Base-by-base conservation (phyloP, 2,113 vertebrate species). In the Lasiurus cinereus region DNA sequence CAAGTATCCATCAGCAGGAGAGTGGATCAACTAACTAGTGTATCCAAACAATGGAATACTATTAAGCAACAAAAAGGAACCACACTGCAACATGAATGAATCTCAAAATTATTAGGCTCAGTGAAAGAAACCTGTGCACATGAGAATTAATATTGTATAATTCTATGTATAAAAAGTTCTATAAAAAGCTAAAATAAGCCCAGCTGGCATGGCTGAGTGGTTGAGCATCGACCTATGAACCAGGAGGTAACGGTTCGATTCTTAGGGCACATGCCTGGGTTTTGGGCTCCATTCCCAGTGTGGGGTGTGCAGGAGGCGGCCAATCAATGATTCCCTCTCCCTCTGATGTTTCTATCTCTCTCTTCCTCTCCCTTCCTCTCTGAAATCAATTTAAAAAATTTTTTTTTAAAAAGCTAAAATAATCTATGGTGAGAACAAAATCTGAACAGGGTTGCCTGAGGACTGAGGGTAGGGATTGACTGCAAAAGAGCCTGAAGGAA, bases 401-500 rank as follows among this genome's bases (percentile, higher is more conserved):
- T 1, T 19, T 54, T 54, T 54, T 19, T 3, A 48, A 82, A 19
- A 83, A 82, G 36, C n/a, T 76, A 76, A 74, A 74, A n/a, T 87
- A 72, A 87, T 36, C 33, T 59, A 11, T n/a, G 10, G 31, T 91
- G 48, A 83, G 69, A 87, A 87, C 31, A 74, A 91, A 91, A 56
- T 67, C 48, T 48, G 29, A 80, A 46, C 31, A 74, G 29, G 24
- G 29, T 79, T 93, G 22, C 14, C 43, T 74, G 36, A 86, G 43
- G 82, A 43, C 48, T 74, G 87, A 79, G 43, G 11, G 18, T 46
- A 6, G 18, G 6, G 43, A 54, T 27, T 70, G 85, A 66, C 36
- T 56, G 27, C 24, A 24, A 79, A 78, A 43, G 24, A 6, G 19
- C 64, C 46, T 16, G 16, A 64, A 72, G 74, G 52, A 56, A 76